Conservation (phyloP, 1,140 invertebrate genomes). For the Chelonus insularis region DNA sequence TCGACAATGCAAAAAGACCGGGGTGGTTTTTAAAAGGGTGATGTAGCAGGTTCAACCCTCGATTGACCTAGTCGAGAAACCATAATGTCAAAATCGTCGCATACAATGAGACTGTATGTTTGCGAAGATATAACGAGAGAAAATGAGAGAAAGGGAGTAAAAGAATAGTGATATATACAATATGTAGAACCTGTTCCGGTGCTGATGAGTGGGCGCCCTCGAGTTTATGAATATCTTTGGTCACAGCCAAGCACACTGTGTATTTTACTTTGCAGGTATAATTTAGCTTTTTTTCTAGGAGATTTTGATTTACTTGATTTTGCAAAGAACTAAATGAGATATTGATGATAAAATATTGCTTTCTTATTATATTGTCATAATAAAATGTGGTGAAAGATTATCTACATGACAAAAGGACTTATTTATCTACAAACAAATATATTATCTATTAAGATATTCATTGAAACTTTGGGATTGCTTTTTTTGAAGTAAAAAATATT, state of each 20-base stretch:
- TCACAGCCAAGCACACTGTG: slow-evolving; percentile 8
- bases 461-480: too few species aligned
- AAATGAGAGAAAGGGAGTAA: slow-evolving; percentile 9
- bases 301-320: not conserved
- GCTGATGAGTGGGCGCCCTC: slow-evolving; percentile 36
- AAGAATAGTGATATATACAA: not conserved
- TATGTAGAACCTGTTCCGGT: slow-evolving; percentile 36
- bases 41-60: slow-evolving; percentile 9
- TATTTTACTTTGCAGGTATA: not conserved
- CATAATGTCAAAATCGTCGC: slow-evolving; percentile 8
- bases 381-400: too few species aligned
- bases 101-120: slow-evolving; percentile 15
- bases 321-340: not conserved
- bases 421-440: too few species aligned
- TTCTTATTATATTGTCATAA: too few species aligned
- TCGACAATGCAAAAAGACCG: not conserved
- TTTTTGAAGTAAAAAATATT: too few species aligned
- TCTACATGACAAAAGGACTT: too few species aligned
- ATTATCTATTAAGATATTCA: too few species aligned
- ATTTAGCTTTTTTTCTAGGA: not conserved
- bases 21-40: not conserved
- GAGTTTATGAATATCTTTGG: slow-evolving; percentile 37
- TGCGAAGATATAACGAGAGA: not conserved
- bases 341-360: not conserved
- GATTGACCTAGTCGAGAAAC: slow-evolving; percentile 12